phyloP scores from a whole-genome alignment of 2,797 vertebrate species.

The Sebastes trivittatus region DNA sequence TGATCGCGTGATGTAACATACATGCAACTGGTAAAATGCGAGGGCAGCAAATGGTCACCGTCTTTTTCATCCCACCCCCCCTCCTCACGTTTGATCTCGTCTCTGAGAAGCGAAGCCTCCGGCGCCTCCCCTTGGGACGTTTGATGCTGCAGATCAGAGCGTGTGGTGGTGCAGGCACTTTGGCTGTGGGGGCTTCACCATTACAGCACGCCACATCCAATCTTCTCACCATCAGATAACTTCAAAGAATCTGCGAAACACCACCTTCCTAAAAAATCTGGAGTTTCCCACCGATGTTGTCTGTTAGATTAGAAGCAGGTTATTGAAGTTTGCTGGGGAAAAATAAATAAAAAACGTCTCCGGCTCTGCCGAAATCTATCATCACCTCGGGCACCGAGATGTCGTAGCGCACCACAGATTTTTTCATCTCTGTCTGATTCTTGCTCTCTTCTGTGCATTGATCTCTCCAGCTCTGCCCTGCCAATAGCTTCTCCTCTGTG shows the following conservation, averaged over 20 bases:
- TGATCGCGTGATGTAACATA: conserved; percentile 71
- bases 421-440: conserved; percentile 32
- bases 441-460: conserved; percentile 50
- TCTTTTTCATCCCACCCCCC: conserved; percentile 40
- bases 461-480: conserved; percentile 57
- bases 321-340: conserved; percentile 56
- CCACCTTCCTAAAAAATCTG: conserved; percentile 53
- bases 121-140: conserved; percentile 55
- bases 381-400: conserved; percentile 39
- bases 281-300: conserved; percentile 43
- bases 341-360: background rate
- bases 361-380: conserved; percentile 40
- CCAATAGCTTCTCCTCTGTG: conserved; percentile 55
- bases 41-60: conserved; percentile 66
- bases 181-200: conserved; percentile 50
- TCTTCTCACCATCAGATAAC: conserved; percentile 67
- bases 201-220: conserved; percentile 56
- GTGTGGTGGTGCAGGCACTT: conserved; percentile 38
- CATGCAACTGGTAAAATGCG: conserved; percentile 56
- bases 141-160: conserved; percentile 82
- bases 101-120: conserved; percentile 47
- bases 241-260: conserved; percentile 70
- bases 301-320: conserved; percentile 48
- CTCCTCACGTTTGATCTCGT: conserved; percentile 71
- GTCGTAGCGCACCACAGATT: conserved; percentile 27